A percentile compares a stretch with the other conserved stretches of the same genome.
These are phyloP conservation scores for Stylophora pistillata DNA, from an alignment of 64 coral and sea anemone genomes.

Conservation along the genomic window DNA sequence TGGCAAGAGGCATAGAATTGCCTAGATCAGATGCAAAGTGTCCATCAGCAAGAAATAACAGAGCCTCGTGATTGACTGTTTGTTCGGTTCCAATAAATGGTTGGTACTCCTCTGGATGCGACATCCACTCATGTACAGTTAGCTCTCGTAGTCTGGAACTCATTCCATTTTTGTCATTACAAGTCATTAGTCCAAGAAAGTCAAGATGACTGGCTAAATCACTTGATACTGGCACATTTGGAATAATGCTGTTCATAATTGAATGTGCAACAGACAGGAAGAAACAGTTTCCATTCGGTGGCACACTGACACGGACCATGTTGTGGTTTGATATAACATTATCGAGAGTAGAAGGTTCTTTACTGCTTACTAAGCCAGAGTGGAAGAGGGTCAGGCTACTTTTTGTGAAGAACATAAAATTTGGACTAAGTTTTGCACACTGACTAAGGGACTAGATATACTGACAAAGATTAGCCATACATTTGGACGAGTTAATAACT, in stretches of 20 bases:
- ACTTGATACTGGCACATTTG: background rate
- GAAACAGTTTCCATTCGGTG: conserved; percentile 50
- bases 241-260: conserved; percentile 27
- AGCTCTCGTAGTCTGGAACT: conserved; percentile 18
- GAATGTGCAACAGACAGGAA: conserved; percentile 40
- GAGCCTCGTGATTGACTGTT: too few relatives aligned
- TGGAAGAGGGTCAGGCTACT: conserved; percentile 15
- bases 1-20: too few relatives aligned
- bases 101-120: too few relatives aligned
- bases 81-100: too few relatives aligned
- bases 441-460: background rate
- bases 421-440: background rate
- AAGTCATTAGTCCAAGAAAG: conserved; percentile 9
- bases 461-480: background rate
- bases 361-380: background rate
- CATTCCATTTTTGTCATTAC: background rate
- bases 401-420: conserved; percentile 19
- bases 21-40: too few relatives aligned
- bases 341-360: conserved; percentile 29
- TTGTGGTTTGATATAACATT: conserved; percentile 29
- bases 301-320: conserved; percentile 21
- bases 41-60: too few relatives aligned
- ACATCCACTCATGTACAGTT: conserved; percentile 61
- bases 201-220: conserved; percentile 29
- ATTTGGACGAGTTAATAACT: conserved; percentile 12